These are phyloP conservation scores for Drosophila santomea DNA, from an alignment of 1,140 invertebrate species.

Conservation along the genomic window DNA sequence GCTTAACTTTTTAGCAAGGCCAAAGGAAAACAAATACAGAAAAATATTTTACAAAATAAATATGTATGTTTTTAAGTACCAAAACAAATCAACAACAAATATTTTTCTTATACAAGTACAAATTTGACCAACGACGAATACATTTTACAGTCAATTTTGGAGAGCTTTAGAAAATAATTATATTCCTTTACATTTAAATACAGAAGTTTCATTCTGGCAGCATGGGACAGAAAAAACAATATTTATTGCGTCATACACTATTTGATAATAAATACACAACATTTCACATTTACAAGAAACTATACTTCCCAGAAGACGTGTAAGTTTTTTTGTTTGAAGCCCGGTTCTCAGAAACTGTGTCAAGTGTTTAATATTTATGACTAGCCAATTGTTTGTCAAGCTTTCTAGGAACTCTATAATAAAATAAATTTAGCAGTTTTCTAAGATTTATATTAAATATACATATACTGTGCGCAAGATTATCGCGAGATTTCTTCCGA, in stretches of 20 bases:
- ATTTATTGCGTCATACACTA: neutral
- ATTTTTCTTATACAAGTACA: too few species aligned
- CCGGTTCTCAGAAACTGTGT: neutral
- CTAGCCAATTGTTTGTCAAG: neutral
- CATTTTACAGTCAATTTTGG: too few species aligned
- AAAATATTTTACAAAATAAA: neutral
- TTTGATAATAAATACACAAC: neutral
- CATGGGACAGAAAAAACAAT: neutral
- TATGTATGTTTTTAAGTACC: too few species aligned
- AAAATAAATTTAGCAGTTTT: neutral
- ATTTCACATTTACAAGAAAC: neutral
- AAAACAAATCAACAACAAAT: too few species aligned
- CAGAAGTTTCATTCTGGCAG: too few species aligned
- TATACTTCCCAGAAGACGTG: neutral
- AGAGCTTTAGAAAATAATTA: too few species aligned
- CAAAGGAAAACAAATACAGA: constrained; percentile 22
- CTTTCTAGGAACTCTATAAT: constrained; percentile 5
- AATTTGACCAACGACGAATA: too few species aligned
- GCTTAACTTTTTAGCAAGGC: constrained; percentile 55
- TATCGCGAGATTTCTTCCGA: neutral
- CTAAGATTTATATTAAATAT: neutral
- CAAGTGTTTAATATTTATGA: constrained; percentile 5
- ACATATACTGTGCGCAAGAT: neutral
- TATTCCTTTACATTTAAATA: too few species aligned
- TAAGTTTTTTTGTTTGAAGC: neutral